These are phyloP conservation scores for Ormyrus labotus DNA, from an alignment of 2,888 invertebrate species.

Conservation along the genomic window DNA sequence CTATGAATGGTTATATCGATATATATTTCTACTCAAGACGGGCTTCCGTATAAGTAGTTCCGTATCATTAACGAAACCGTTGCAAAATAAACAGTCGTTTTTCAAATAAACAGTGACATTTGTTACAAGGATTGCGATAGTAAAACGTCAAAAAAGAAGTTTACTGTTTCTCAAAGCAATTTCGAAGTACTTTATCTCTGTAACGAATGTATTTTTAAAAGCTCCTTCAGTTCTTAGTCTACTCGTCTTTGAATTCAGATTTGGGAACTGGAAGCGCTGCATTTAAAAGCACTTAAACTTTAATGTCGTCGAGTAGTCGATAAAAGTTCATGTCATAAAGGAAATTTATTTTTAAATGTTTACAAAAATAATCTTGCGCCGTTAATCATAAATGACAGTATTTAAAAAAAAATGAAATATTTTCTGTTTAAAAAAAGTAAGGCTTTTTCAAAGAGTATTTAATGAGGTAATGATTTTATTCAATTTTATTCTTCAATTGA, in stretches of 20 bases:
- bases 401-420: background rate
- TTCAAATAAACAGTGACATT: too few species aligned
- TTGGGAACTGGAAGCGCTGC: background rate
- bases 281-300: conserved; percentile 8
- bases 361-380: too few species aligned
- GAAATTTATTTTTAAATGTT: background rate
- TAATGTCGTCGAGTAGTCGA: conserved; percentile 2
- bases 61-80: too few species aligned
- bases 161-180: background rate
- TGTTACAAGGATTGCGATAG: background rate
- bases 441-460: too few species aligned
- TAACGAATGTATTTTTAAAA: background rate
- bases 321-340: conserved; percentile 15
- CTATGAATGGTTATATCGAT: too few species aligned
- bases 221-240: background rate
- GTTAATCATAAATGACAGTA: too few species aligned
- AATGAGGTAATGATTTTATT: too few species aligned
- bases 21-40: too few species aligned
- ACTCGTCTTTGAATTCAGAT: background rate
- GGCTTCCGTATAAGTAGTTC: too few species aligned
- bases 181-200: background rate
- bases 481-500: too few species aligned
- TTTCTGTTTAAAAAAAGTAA: background rate
- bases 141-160: background rate
- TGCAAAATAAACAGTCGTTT: too few species aligned